These are phyloP conservation scores for Isurus oxyrinchus DNA, from an alignment of 2,113 vertebrate species.

Conservation along the genomic window DNA sequence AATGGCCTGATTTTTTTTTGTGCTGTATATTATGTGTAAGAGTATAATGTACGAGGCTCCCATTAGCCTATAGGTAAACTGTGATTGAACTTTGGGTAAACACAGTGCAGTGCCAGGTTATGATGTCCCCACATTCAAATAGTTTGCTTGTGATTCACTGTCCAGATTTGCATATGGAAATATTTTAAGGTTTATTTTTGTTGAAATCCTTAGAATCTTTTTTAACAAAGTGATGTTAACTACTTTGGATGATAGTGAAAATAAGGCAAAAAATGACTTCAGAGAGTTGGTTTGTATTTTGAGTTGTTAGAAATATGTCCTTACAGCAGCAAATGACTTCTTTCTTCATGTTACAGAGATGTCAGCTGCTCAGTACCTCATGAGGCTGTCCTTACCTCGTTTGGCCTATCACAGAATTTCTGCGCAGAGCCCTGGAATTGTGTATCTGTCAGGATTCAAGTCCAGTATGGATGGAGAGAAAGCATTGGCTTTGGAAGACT, in stretches of 20 bases:
- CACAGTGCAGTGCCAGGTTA: background rate
- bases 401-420: slow-evolving; percentile 14
- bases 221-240: background rate
- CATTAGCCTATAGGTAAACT: background rate
- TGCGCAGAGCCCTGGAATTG: background rate
- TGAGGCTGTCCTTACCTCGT: background rate
- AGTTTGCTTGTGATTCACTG: background rate
- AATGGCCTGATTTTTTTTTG: background rate
- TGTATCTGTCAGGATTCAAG: background rate
- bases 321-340: background rate
- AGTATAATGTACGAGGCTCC: background rate
- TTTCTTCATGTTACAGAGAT: background rate
- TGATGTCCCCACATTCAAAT: background rate
- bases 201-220: background rate
- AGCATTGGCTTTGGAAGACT: slow-evolving; percentile 1
- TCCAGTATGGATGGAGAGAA: slow-evolving; percentile 6
- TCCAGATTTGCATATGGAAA: background rate
- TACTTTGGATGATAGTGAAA: background rate
- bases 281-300: background rate
- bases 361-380: background rate
- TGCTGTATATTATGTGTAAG: background rate
- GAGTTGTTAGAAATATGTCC: background rate
- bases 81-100: background rate
- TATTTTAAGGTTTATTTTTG: background rate
- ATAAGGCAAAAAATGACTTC: background rate